Conservation (phyloP, 2,113 vertebrate species). For the Cyphomyrus plagiostoma region DNA sequence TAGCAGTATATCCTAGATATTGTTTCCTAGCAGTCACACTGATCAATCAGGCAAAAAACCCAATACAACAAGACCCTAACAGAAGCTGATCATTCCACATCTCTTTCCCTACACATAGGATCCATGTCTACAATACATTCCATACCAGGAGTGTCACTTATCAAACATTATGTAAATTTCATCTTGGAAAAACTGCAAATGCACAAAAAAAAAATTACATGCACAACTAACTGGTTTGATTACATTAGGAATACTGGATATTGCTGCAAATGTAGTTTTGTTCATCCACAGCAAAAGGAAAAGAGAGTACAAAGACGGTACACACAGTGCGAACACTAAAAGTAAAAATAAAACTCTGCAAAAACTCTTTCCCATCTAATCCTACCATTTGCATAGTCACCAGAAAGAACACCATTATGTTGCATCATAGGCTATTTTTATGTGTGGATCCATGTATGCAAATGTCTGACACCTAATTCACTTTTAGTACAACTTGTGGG, state of each 20-base stretch:
- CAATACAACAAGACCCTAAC: neutral
- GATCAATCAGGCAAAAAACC: neutral
- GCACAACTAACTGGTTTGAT: neutral
- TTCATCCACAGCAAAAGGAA: neutral
- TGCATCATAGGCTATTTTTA: neutral
- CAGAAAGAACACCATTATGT: neutral
- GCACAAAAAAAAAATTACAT: neutral
- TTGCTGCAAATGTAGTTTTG: neutral
- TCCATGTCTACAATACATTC: neutral
- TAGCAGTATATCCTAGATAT: no score
- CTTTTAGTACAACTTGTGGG: neutral
- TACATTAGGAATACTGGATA: neutral
- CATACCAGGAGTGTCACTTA: neutral
- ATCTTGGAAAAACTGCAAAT: neutral
- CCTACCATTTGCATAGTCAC: neutral
- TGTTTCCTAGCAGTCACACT: neutral
- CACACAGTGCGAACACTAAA: neutral
- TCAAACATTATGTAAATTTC: neutral
- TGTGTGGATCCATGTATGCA: neutral
- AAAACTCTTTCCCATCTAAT: neutral
- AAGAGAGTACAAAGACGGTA: neutral
- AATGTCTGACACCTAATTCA: neutral
- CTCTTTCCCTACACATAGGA: neutral
- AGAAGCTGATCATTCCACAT: neutral
- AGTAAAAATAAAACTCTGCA: neutral